Conservation (phyloP, 2,888 invertebrate species). For the Eupithecia tripunctaria region DNA sequence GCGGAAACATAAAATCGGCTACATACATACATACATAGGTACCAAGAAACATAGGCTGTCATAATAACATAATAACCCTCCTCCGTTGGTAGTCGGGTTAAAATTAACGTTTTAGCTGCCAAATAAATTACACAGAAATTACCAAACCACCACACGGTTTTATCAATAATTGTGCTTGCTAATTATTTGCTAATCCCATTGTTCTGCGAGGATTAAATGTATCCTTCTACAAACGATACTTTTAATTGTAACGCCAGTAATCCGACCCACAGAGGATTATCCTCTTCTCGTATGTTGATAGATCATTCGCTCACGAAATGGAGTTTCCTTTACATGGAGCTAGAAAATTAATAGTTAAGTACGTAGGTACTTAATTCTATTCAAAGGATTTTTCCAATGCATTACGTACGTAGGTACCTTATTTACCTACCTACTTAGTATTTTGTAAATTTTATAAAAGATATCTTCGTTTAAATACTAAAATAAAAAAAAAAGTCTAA, state of each 20-base stretch:
- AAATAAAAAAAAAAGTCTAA: neutral
- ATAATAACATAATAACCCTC: too few species aligned
- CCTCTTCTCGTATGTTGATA: slow-evolving; percentile 38
- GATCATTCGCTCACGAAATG: slow-evolving; percentile 23
- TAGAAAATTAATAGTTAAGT: neutral
- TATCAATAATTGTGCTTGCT: too few species aligned
- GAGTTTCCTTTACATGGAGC: neutral
- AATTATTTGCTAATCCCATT: slow-evolving; percentile 18
- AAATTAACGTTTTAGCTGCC: too few species aligned
- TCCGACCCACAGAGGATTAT: slow-evolving; percentile 59
- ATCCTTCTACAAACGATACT: slow-evolving; percentile 56
- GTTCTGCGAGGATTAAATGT: slow-evolving; percentile 39
- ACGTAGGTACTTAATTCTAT: neutral
- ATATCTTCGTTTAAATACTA: neutral
- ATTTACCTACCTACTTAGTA: neutral
- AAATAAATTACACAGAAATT: neutral
- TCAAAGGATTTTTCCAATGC: neutral
- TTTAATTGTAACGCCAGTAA: slow-evolving; percentile 61
- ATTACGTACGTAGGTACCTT: too few species aligned
- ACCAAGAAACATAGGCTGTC: too few species aligned
- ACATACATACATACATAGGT: too few species aligned
- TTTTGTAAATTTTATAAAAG: neutral
- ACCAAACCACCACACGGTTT: neutral
- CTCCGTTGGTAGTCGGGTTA: too few species aligned
- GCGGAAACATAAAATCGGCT: too few species aligned